Conservation (phyloP, 1,140 invertebrate genomes). For the Rhopalosiphum maidis region DNA sequence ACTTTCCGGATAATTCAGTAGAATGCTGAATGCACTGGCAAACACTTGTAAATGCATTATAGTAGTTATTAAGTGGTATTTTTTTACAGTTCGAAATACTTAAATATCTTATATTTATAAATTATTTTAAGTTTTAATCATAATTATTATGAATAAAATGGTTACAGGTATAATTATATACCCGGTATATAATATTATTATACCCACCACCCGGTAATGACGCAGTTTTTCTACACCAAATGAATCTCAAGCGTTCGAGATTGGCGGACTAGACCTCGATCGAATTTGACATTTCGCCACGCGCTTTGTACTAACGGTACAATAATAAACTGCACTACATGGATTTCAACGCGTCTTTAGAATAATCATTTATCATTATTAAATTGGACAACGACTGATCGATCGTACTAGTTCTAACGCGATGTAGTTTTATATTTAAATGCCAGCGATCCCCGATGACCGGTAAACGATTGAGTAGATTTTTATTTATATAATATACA, state of each 20-base stretch:
- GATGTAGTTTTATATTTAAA: conserved; percentile 30
- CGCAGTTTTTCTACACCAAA: not conserved
- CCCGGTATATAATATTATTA: not conserved
- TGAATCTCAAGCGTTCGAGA: not conserved
- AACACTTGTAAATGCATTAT: not conserved
- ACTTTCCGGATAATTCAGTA: not conserved
- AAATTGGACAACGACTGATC: not conserved
- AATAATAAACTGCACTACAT: not conserved
- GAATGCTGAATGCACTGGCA: not conserved
- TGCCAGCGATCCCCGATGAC: not conserved
- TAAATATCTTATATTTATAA: not conserved
- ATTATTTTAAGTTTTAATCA: not conserved
- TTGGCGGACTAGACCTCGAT: not conserved
- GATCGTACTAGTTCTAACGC: not conserved
- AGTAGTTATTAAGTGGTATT: not conserved
- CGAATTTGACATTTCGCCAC: conserved; percentile 27
- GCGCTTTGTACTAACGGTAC: not conserved
- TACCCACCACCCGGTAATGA: not conserved
- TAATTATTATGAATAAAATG: not conserved
- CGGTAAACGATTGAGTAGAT: not conserved
- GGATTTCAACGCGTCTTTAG: not conserved
- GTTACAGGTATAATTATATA: no score
- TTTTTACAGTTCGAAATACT: not conserved
- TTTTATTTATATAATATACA: conserved; percentile 7
- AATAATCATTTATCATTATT: conserved; percentile 6